Evolutionary conservation across 2,888 invertebrate species (phyloP).

Genomic region (Neria commutata): DNA sequence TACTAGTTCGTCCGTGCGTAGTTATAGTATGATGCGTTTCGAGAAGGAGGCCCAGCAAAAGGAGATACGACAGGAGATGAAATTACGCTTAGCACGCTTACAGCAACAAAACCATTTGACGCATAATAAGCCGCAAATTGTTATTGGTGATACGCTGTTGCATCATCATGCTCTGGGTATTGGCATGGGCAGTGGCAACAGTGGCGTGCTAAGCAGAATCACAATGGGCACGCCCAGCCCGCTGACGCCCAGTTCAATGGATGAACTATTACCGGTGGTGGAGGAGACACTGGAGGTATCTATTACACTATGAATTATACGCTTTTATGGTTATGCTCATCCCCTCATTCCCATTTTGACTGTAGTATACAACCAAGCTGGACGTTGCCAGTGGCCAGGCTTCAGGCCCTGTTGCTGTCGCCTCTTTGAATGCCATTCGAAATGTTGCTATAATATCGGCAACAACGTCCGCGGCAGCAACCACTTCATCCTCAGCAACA

Average conservation of each 20-base stretch:
- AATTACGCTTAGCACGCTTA: slow-evolving; percentile 74
- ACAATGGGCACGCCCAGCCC: slow-evolving; percentile 71
- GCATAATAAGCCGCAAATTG: slow-evolving; percentile 63
- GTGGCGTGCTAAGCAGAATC: slow-evolving; percentile 43
- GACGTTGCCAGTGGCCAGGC: slow-evolving; percentile 33
- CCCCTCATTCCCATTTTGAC: neutral
- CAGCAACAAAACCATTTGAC: slow-evolving; percentile 66
- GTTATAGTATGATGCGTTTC: slow-evolving; percentile 80
- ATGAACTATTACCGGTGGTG: slow-evolving; percentile 80
- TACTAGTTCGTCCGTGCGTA: slow-evolving; percentile 80
- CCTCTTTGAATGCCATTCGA: slow-evolving; percentile 31
- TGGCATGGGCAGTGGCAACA: neutral
- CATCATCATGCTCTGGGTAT: slow-evolving; percentile 42
- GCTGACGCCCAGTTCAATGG: slow-evolving; percentile 81
- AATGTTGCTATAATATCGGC: slow-evolving; percentile 10
- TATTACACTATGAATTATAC: neutral
- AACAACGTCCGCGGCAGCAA: slow-evolving; percentile 21
- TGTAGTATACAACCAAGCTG: slow-evolving; percentile 44
- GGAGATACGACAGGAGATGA: slow-evolving; percentile 78
- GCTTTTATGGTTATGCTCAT: neutral
- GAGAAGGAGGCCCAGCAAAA: slow-evolving; percentile 83
- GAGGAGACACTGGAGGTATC: slow-evolving; percentile 79
- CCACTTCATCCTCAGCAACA: slow-evolving; percentile 31
- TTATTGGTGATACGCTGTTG: slow-evolving; percentile 62
- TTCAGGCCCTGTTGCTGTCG: slow-evolving; percentile 42